Evolutionary conservation across 2,888 invertebrate species (phyloP), one percentile per base, ranked within the genome.

Genomic region (Ichneumoninae sp.): DNA sequence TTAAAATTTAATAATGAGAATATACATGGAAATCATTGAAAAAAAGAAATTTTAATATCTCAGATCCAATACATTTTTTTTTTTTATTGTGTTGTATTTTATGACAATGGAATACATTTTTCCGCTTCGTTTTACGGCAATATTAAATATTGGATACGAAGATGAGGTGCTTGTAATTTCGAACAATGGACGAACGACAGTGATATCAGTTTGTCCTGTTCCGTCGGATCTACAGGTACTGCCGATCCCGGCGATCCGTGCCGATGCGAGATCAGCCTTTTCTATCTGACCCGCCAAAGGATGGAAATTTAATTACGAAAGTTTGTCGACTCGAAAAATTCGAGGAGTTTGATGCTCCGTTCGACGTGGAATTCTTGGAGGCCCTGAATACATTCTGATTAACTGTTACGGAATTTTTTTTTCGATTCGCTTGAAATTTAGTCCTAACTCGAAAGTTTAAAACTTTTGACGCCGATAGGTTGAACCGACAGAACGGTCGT

Each of bases 271-370:
- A 4, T 22, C 22, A 8, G 40, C 3, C 50, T n/a, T 47, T 7
- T 6, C 30, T n/a, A 69, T 50, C 50, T 3, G 10, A 30, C n/a
- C 50, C 44, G 40, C 5, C 54, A 52, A 83, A 22, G 6, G 60
- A 71, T 74, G 54, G 52, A 77, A 81, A 74, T 84, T 81, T 77
- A 74, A 84, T 84, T 65, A 77, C 73, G 16, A 69, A 84, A 84
- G 69, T 84, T 84, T 19, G 30, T 30, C 73, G 26, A 16, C 57
- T 19, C 40, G 26, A 7, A 22, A 19, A 22, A 40, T n/a, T 19
- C 60, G 8, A 5, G 19, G 33, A 4, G 60, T 3, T 4, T 1
- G 60, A 26, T 30, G 26, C 50, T 77, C 30, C 16, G 16, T 68
- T 13, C 30, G 30, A 26, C 7, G 30, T 1, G 60, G 22, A 60